A percentile compares a stretch with the other conserved stretches of the same genome.
Evolutionary conservation across 2,113 vertebrate genomes (phyloP).

Genomic region (Cephalopholis sonnerati): DNA sequence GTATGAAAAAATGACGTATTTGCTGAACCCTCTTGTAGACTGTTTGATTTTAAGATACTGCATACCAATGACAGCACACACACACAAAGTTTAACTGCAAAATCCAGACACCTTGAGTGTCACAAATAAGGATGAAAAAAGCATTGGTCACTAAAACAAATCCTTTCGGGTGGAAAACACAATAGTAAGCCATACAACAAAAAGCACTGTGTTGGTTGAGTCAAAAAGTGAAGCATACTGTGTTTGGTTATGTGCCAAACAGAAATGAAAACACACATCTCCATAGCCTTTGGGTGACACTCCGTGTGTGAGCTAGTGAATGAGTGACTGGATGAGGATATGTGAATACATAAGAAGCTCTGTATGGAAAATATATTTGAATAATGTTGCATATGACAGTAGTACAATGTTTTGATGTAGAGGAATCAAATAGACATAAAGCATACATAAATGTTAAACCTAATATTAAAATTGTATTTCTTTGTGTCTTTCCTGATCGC

Average conservation of each 20-base stretch:
- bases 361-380: too few species aligned
- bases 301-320: background rate
- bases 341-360: background rate
- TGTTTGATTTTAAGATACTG: background rate
- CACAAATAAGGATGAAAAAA: background rate
- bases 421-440: background rate
- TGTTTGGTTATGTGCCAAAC: too few species aligned
- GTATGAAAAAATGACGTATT: background rate
- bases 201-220: background rate
- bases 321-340: background rate
- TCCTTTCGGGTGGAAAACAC: background rate
- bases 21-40: background rate
- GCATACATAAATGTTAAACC: background rate
- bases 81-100: background rate
- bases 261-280: background rate
- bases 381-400: too few species aligned
- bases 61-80: background rate
- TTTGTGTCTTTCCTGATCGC: background rate
- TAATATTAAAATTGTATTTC: background rate
- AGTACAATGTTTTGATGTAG: background rate
- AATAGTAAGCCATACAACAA: background rate
- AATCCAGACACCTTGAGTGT: background rate
- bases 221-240: too few species aligned
- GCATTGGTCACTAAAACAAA: background rate
- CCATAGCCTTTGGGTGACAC: background rate